Evolutionary conservation across 2,797 vertebrate species (phyloP).

Genomic region (Spondyliosoma cantharus): DNA sequence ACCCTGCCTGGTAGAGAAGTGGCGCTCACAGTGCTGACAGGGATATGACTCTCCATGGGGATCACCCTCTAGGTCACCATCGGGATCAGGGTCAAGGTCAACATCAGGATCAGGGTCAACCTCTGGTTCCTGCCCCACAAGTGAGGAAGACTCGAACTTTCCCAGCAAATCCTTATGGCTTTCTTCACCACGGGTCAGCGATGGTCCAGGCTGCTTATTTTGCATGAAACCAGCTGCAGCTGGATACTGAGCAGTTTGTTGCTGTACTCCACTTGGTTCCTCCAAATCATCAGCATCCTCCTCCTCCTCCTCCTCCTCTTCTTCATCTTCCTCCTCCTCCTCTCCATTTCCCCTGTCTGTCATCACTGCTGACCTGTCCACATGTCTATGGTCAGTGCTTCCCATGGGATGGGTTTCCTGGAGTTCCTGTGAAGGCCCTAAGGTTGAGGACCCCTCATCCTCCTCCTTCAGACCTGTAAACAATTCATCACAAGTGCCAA

Average conservation of each 20-base stretch:
- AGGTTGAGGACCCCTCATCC: constrained; percentile 82
- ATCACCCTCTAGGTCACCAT: constrained; percentile 88
- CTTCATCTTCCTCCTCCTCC: constrained; percentile 61
- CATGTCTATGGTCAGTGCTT: constrained; percentile 56
- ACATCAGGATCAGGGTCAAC: constrained; percentile 76
- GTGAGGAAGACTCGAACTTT: constrained; percentile 66
- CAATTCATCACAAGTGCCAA: constrained; percentile 23
- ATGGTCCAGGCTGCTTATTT: constrained; percentile 81
- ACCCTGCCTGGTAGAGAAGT: constrained; percentile 95
- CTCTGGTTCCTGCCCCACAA: constrained; percentile 71
- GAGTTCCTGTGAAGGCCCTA: constrained; percentile 81
- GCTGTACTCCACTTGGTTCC: constrained; percentile 78
- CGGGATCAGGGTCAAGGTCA: constrained; percentile 71
- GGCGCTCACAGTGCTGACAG: constrained; percentile 95
- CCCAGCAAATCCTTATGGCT: constrained; percentile 60
- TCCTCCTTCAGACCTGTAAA: constrained; percentile 89
- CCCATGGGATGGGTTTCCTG: constrained; percentile 77
- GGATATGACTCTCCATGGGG: constrained; percentile 86
- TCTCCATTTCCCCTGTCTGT: constrained; percentile 58
- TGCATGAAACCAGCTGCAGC: constrained; percentile 60
- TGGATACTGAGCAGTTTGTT: constrained; percentile 62
- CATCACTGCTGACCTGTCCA: constrained; percentile 52
- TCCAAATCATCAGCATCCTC: constrained; percentile 72
- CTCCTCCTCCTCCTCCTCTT: constrained; percentile 51
- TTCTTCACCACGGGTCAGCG: constrained; percentile 58